Percentiles rank a stretch among this genome's conserved stretches.
These are phyloP conservation scores for Aepyceros melampus DNA, from an alignment of 2,113 vertebrate species.

Conservation along the genomic window DNA sequence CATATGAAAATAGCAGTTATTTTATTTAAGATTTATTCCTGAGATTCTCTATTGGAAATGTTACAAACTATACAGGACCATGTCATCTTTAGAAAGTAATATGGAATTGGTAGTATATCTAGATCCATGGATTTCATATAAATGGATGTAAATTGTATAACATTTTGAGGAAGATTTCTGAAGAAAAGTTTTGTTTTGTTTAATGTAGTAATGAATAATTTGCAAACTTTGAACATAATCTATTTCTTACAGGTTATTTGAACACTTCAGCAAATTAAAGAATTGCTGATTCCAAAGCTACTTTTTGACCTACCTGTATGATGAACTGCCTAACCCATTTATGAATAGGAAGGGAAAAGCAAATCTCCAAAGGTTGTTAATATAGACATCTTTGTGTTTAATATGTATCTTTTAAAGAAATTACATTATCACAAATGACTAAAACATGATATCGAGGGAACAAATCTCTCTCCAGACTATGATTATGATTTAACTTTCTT, in stretches of 20 bases:
- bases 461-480: not conserved
- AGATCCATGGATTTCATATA: not conserved
- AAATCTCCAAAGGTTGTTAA: not conserved
- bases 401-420: not conserved
- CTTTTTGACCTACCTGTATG: not conserved
- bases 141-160: not conserved
- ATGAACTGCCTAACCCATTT: not conserved
- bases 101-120: not conserved
- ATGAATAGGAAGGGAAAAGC: not conserved
- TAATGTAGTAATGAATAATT: not conserved
- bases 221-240: not conserved
- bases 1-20: not conserved
- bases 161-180: not conserved
- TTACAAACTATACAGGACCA: not conserved
- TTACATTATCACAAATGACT: not conserved
- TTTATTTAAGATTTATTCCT: not conserved
- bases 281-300: not conserved
- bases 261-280: not conserved
- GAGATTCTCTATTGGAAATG: not conserved
- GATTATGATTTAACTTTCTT: not conserved
- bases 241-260: not conserved
- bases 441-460: not conserved
- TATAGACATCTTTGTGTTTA: not conserved
- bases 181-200: not conserved
- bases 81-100: not conserved